These are phyloP conservation scores for Helicoverpa zea DNA, from an alignment of 1,140 invertebrate genomes.

Conservation along the genomic window DNA sequence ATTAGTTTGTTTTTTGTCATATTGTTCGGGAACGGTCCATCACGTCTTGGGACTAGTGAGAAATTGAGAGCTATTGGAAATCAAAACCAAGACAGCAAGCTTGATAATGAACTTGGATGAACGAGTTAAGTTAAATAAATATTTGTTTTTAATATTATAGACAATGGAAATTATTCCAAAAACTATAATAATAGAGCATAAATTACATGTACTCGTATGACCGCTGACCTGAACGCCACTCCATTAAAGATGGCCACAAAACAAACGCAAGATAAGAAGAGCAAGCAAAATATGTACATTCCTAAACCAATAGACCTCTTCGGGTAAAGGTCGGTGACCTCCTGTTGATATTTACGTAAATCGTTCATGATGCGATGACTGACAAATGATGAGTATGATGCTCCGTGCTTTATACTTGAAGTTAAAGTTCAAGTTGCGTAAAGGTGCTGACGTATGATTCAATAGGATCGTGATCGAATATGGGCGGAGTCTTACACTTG, in stretches of 20 bases:
- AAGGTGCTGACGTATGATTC: conserved; percentile 36
- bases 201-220: not conserved
- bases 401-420: conserved; percentile 42
- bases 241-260: conserved; percentile 17
- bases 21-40: conserved; percentile 61
- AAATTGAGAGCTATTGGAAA: conserved; percentile 48
- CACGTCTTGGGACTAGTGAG: conserved; percentile 62
- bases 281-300: conserved; percentile 41
- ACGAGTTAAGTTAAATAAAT: not conserved
- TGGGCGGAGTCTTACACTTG: not conserved
- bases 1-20: conserved; percentile 83
- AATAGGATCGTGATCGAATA: conserved; percentile 6
- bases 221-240: conserved; percentile 1
- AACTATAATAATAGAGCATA: not conserved
- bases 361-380: conserved; percentile 54
- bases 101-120: not conserved
- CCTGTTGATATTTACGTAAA: conserved; percentile 53
- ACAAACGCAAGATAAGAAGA: conserved; percentile 34
- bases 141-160: not conserved
- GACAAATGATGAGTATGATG: conserved; percentile 61
- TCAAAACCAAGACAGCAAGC: not conserved
- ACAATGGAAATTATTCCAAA: not conserved
- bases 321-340: conserved; percentile 33
- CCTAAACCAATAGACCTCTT: conserved; percentile 34
- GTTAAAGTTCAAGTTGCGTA: conserved; percentile 57